Base-by-base conservation (phyloP, 2,888 invertebrate genomes). In the Xanthorhoe spadicearia region DNA sequence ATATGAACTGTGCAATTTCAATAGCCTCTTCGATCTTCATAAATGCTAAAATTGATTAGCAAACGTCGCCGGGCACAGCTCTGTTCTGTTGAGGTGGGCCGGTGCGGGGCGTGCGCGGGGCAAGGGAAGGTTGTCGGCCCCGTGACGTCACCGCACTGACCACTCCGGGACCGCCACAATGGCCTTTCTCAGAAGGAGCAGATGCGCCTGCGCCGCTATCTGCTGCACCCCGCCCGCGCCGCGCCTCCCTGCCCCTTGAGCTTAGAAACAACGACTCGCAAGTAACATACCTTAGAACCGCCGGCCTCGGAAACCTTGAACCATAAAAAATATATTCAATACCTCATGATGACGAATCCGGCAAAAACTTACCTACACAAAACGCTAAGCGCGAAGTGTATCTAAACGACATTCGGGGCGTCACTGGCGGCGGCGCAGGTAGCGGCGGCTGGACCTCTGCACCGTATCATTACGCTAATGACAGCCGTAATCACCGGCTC, bases 101-200 rank as follows among this genome's bases (percentile, higher is more conserved):
- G 66, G 63, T 46, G 48, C 55, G 38, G 49, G 50, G 54, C 32
- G 75, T 73, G 77, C 71, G 78, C 75, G 77, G 82, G 81, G 84
- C 78, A 80, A 83, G 82, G 83, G 84, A 88, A 89, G 91, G 92
- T 91, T 90, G 92, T 89, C 90, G 91, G 91, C 90, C 91, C 87
- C 82, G 92, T 93, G 92, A 93, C 93, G 92, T 92, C 91, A 92
- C 83, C 88, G 85, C 85, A 88, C 90, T 91, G 91, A 90, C 91
- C 90, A 89, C 89, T 89, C 81, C 82, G 85, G 86, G 87, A 86
- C 86, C 86, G 87, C 85, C 90, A 90, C 89, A 90, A 89, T 88
- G 87, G 90, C 85, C 90, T 90, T 92, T 91, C 92, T 91, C 80
- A 89, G 90, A 92, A 92, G 88, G 88, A 91, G 90, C 92, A 89